These are phyloP conservation scores for Drosophila diplacantha DNA, from an alignment of 2,888 invertebrate species.

Conservation along the genomic window DNA sequence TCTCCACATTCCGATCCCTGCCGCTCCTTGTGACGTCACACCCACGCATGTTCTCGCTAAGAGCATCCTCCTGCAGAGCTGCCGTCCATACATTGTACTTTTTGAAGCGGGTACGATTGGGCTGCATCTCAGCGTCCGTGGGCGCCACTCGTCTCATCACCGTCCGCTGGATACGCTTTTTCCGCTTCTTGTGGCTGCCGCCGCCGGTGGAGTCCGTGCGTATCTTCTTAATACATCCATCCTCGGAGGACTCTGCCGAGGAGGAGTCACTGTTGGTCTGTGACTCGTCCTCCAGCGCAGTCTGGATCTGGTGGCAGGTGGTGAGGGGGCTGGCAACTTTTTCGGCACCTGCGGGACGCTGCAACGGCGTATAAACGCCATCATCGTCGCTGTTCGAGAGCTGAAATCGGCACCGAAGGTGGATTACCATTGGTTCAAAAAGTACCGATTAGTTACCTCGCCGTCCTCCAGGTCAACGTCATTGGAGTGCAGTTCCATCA, in stretches of 20 bases:
- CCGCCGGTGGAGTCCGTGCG: slow-evolving; percentile 49
- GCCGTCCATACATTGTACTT: slow-evolving; percentile 89
- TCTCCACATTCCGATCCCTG: slow-evolving; percentile 84
- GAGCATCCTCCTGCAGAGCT: slow-evolving; percentile 86
- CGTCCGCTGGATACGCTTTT: slow-evolving; percentile 70
- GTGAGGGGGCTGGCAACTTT: slow-evolving; percentile 50
- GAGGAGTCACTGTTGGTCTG: slow-evolving; percentile 69
- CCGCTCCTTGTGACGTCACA: slow-evolving; percentile 86
- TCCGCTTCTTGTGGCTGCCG: slow-evolving; percentile 52
- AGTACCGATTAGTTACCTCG: slow-evolving; percentile 79
- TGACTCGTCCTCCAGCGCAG: slow-evolving; percentile 62
- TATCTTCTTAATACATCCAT: slow-evolving; percentile 69
- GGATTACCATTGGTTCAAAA: not conserved
- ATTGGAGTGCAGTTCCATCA: slow-evolving; percentile 69
- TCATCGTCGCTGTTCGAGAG: slow-evolving; percentile 74
- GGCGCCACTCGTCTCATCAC: slow-evolving; percentile 72
- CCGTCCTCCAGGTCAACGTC: slow-evolving; percentile 83
- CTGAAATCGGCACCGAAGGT: slow-evolving; percentile 43
- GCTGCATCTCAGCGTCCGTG: slow-evolving; percentile 46
- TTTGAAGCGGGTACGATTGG: slow-evolving; percentile 79
- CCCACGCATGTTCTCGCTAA: slow-evolving; percentile 87
- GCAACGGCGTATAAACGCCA: slow-evolving; percentile 76
- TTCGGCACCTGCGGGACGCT: slow-evolving; percentile 63
- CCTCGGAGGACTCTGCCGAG: slow-evolving; percentile 74
- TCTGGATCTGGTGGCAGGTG: slow-evolving; percentile 61